These are phyloP conservation scores for Tiliacea citrago DNA, from an alignment of 2,888 invertebrate species.

Conservation along the genomic window DNA sequence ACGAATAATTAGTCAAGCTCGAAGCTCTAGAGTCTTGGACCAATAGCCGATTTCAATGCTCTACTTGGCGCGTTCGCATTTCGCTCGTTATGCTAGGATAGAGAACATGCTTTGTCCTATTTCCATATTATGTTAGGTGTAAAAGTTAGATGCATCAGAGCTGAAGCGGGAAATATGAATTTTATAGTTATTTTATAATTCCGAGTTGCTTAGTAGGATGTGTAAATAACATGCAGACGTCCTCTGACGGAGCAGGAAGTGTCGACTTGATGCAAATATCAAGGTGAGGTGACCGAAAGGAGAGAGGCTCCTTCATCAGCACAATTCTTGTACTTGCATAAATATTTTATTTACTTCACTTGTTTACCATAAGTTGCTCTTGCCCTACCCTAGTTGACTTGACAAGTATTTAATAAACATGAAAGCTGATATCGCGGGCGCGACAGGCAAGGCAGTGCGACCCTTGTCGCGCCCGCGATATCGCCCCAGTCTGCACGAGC, in stretches of 20 bases:
- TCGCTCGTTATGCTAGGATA: slow-evolving; percentile 64
- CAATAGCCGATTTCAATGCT: slow-evolving; percentile 82
- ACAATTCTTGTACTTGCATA: slow-evolving; percentile 52
- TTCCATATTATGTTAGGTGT: slow-evolving; percentile 35
- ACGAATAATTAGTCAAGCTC: slow-evolving; percentile 70
- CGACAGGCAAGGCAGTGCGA: too few species aligned
- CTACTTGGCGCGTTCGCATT: slow-evolving; percentile 76
- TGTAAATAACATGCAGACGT: slow-evolving; percentile 72
- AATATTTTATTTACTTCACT: slow-evolving; percentile 34
- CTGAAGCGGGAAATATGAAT: slow-evolving; percentile 8
- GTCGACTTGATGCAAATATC: slow-evolving; percentile 83
- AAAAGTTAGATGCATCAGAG: slow-evolving; percentile 20
- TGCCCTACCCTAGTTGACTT: slow-evolving; percentile 2
- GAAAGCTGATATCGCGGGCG: too few species aligned
- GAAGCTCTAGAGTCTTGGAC: slow-evolving; percentile 69
- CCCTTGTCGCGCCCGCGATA: too few species aligned
- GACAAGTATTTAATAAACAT: slow-evolving; percentile 1
- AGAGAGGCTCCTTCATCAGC: slow-evolving; percentile 74
- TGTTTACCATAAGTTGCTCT: slow-evolving; percentile 23
- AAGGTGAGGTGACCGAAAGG: slow-evolving; percentile 81
- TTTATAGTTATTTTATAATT: neutral
- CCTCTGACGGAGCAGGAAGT: slow-evolving; percentile 86
- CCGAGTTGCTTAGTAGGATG: slow-evolving; percentile 52
- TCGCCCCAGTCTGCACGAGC: too few species aligned
- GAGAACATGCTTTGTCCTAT: slow-evolving; percentile 58